Evolutionary conservation across 2,797 vertebrate genomes (phyloP).

Genomic region (Helicolenus hilgendorfi): DNA sequence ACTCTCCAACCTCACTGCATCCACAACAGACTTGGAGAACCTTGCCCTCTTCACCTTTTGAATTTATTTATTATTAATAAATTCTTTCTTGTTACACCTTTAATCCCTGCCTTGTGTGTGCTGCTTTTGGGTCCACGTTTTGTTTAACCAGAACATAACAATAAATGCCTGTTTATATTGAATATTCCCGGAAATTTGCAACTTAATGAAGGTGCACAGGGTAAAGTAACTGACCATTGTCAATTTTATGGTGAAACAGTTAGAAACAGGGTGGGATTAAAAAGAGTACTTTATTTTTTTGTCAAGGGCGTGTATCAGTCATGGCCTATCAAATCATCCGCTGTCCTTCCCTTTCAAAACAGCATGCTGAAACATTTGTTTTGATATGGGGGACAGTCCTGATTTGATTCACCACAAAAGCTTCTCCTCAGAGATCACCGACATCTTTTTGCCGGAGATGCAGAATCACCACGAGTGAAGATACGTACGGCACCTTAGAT

Average conservation of each 20-base stretch:
- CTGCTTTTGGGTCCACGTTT: too few species aligned
- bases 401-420: conserved; percentile 13
- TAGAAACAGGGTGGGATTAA: neutral
- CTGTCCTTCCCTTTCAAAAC: too few species aligned
- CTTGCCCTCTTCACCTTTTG: too few species aligned
- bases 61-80: too few species aligned
- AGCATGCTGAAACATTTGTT: neutral
- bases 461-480: conserved; percentile 19
- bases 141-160: too few species aligned
- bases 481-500: conserved; percentile 32
- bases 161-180: too few species aligned
- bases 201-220: neutral
- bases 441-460: conserved; percentile 14
- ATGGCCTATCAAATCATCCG: neutral
- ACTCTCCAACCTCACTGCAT: too few species aligned
- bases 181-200: too few species aligned
- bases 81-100: too few species aligned
- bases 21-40: too few species aligned
- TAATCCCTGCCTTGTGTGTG: too few species aligned
- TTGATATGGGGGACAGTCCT: neutral
- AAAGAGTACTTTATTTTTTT: neutral
- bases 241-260: neutral
- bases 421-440: neutral
- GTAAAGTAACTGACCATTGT: neutral
- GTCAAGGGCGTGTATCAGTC: neutral